These are phyloP conservation scores for Sebastes steindachneri DNA, from an alignment of 2,797 vertebrate species.

Conservation along the genomic window DNA sequence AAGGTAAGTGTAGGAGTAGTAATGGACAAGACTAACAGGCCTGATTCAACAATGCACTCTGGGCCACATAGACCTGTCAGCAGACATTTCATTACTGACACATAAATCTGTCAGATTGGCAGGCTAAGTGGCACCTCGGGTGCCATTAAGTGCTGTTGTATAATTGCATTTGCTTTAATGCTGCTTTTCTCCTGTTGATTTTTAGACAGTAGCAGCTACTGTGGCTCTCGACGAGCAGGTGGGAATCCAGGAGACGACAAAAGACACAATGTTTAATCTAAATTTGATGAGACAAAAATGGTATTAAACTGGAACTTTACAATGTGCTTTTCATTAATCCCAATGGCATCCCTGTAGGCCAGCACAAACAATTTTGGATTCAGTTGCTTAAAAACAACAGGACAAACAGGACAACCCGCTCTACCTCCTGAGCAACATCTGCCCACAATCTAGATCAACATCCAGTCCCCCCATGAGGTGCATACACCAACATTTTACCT, in stretches of 20 bases:
- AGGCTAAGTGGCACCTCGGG: constrained; percentile 67
- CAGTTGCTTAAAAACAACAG: neutral
- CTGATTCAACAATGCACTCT: constrained; percentile 55
- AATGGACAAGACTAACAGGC: constrained; percentile 62
- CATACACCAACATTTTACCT: neutral
- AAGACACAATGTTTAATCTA: neutral
- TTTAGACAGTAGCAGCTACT: constrained; percentile 2
- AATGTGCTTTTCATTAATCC: neutral
- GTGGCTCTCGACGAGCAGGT: constrained; percentile 4
- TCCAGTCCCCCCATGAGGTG: neutral
- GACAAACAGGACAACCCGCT: neutral
- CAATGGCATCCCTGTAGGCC: too few relatives aligned
- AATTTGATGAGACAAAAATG: neutral
- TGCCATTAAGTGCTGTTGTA: constrained; percentile 58
- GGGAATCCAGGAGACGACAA: neutral
- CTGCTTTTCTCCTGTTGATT: constrained; percentile 15
- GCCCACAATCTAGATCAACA: too few relatives aligned
- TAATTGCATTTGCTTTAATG: constrained; percentile 53
- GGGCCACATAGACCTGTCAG: constrained; percentile 52
- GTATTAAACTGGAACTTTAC: neutral
- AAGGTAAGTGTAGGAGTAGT: constrained; percentile 55
- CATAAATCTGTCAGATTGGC: constrained; percentile 61
- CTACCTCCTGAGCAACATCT: neutral
- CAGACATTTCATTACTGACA: constrained; percentile 72
- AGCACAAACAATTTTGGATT: neutral